Evolutionary conservation across 2,888 invertebrate genomes (phyloP).

Genomic region (Phengaris alcon): DNA sequence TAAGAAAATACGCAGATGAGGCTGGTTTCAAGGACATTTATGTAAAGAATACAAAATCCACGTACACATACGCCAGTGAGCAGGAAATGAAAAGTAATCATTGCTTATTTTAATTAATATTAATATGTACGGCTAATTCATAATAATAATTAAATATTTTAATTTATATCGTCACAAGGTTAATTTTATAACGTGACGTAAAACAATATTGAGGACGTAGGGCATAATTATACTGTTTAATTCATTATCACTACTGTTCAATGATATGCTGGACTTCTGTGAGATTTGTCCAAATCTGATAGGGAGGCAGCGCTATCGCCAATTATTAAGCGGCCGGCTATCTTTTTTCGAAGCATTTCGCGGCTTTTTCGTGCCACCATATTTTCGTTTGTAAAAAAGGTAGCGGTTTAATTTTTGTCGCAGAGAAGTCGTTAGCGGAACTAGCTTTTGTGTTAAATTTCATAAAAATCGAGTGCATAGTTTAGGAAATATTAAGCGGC

Average conservation of each 20-base stretch:
- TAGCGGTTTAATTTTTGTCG: no score
- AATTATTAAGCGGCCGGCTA: no score
- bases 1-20: not conserved
- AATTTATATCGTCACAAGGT: not conserved
- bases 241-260: not conserved
- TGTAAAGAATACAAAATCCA: not conserved
- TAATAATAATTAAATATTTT: not conserved
- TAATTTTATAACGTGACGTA: not conserved
- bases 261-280: not conserved
- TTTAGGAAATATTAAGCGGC: no score
- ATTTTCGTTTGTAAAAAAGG: no score
- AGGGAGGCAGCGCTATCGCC: no score
- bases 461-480: no score
- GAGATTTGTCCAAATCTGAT: not conserved
- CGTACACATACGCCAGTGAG: slow-evolving; percentile 5
- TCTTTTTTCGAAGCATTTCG: no score
- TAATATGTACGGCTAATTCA: not conserved
- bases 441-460: no score
- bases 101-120: not conserved
- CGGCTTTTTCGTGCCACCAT: no score
- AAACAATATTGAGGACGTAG: not conserved
- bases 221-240: not conserved
- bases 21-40: not conserved
- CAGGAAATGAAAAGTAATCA: slow-evolving; percentile 7
- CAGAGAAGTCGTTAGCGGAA: no score